phyloP scores from a whole-genome alignment of 1,140 invertebrate species.

The Drosophila novamexicana region DNA sequence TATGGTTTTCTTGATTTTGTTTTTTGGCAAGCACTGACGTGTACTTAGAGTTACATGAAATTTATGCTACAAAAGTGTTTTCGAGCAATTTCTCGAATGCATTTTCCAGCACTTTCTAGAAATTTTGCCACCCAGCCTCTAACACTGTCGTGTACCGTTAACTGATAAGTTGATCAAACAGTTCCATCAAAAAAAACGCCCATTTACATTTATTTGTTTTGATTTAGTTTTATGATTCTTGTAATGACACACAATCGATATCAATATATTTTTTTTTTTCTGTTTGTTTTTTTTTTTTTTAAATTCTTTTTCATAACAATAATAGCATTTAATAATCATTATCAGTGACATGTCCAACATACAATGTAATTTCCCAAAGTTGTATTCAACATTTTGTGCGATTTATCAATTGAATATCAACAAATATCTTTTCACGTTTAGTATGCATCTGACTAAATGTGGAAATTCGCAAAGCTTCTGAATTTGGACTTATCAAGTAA shows the following conservation, averaged over 20 bases:
- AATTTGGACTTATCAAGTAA: constrained; percentile 6
- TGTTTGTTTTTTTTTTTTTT: constrained; percentile 19
- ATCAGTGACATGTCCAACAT: constrained; percentile 40
- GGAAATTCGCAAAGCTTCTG: constrained; percentile 25
- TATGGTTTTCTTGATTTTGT: constrained; percentile 7
- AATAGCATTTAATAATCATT: constrained; percentile 72
- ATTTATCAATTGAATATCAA: constrained; percentile 23
- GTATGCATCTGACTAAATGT: neutral
- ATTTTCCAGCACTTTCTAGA: constrained; percentile 1
- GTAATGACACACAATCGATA: constrained; percentile 74
- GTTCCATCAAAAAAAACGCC: constrained; percentile 33
- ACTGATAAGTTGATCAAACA: neutral
- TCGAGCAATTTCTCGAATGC: constrained; percentile 19
- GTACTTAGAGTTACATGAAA: constrained; percentile 28
- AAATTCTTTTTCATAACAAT: constrained; percentile 61
- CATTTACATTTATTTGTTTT: constrained; percentile 41
- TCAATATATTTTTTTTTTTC: constrained; percentile 55
- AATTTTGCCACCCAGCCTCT: neutral
- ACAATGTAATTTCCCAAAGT: constrained; percentile 21
- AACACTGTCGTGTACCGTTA: constrained; percentile 21
- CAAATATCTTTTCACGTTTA: constrained; percentile 25
- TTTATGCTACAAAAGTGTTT: neutral
- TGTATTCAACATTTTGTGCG: constrained; percentile 28
- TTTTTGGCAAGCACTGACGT: constrained; percentile 52
- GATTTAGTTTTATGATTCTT: constrained; percentile 42